phyloP scores from a whole-genome alignment of 2,113 vertebrate species.

The Herpetotheres cachinnans region DNA sequence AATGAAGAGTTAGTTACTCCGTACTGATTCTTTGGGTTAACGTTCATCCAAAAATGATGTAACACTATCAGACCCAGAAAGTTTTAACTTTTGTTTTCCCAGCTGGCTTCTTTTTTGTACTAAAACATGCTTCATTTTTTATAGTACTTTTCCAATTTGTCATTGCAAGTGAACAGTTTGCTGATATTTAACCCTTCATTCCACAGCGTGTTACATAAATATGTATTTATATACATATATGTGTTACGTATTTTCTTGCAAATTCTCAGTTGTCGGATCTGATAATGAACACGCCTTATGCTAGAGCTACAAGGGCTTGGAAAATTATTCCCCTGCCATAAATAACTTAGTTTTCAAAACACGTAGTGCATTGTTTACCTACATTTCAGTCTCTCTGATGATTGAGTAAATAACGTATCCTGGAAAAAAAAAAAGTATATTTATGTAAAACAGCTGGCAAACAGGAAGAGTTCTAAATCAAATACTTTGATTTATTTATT shows the following conservation, averaged over 20 bases:
- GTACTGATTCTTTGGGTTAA: neutral
- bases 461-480: neutral
- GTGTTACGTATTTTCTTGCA: neutral
- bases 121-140: neutral
- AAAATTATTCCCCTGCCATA: neutral
- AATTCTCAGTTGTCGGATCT: neutral
- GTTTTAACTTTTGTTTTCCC: neutral
- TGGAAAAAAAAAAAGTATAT: neutral
- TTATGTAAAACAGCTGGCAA: neutral
- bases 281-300: neutral
- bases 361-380: neutral
- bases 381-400: neutral
- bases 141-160: neutral
- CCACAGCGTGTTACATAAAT: neutral
- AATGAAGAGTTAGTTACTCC: neutral
- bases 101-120: neutral
- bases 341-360: constrained; percentile 8
- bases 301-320: neutral
- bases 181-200: neutral
- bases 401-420: neutral
- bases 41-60: neutral
- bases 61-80: neutral
- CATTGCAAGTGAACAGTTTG: neutral
- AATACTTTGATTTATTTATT: neutral
- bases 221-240: too few relatives aligned